Base-by-base conservation (phyloP, 2,113 vertebrate genomes). In the Telmatochromis sp. region DNA sequence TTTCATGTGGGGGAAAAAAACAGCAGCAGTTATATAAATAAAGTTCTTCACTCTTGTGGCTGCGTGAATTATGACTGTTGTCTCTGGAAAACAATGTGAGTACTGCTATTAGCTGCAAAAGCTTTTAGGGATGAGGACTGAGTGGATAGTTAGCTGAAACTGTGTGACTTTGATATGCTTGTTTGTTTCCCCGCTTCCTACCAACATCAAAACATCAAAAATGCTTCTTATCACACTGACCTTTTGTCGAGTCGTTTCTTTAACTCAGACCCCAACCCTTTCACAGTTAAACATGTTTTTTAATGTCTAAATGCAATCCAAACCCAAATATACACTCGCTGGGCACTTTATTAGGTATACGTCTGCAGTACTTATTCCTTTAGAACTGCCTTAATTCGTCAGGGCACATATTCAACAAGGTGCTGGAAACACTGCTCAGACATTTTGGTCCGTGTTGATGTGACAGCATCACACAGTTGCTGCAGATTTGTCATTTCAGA, bases 111-210 rank as follows among this genome's bases (percentile, higher is more conserved):
- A 60, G 57, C 80, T 26, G 26, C n/a, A 26, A 55, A 50, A 21
- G n/a, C 33, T 31, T 63, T 83, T 26, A 83, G 19, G 35, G 28
- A 84, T 81, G n/a, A 50, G 11, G 33, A 79, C 53, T 23, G 5
- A 78, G 73, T 78, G 55, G n/a, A 33, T 68, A 47, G 19, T 45
- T 78, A 26, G 50, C 45, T 83, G 50, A 40, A 68, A 89, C 45
- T 45, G 54, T n/a, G 54, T 50, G 40, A 80, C 50, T 58, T 81
- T 87, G 55, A 85, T 28, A 37, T 79, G 4, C 26, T 51, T 31
- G 45, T 78, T 51, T 51, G 73, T n/a, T 78, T n/a, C 17, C 26
- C 45, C 5, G 45, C 10, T 51, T 78, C 10, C 2, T 51, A 31
- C 17, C 45, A 78, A 78, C 45, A 33, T 78, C 23, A 78, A 51